Percentiles rank a stretch among this genome's conserved stretches.
These are phyloP conservation scores for Heliconius cydno DNA, from an alignment of 2,888 invertebrate species.

Conservation along the genomic window DNA sequence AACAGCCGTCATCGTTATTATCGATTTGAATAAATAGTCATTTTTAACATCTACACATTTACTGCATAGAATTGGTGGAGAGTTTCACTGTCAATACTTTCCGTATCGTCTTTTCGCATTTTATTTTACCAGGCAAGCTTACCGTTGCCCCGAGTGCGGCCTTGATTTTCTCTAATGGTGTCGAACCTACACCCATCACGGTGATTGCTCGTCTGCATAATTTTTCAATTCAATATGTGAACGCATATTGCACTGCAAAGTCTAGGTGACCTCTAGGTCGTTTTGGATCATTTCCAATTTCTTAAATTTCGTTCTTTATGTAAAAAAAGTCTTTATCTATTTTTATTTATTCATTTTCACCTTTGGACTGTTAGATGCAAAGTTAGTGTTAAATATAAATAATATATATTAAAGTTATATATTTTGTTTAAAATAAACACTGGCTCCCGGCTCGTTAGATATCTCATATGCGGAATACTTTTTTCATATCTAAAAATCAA, in stretches of 20 bases:
- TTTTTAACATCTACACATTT: no score
- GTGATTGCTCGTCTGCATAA: neutral
- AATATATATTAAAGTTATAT: neutral
- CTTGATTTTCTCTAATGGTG: no score
- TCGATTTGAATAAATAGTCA: no score
- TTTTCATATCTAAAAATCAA: neutral
- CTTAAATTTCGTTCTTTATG: neutral
- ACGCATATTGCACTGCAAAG: slow-evolving; percentile 6
- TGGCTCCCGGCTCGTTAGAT: no score
- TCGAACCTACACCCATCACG: no score
- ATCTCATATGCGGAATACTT: no score
- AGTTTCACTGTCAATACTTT: no score
- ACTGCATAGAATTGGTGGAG: no score
- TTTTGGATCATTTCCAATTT: neutral
- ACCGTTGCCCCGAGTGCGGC: no score
- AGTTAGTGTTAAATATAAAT: neutral
- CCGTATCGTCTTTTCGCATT: no score
- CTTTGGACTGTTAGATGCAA: neutral
- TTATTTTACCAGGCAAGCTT: no score
- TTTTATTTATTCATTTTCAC: neutral
- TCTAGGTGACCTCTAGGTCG: neutral
- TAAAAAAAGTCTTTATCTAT: neutral
- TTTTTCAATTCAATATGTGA: neutral
- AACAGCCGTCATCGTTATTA: no score
- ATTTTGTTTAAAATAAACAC: neutral